Base-by-base conservation (phyloP, 2,888 invertebrate genomes). In the Caenorhabditis sp. region DNA sequence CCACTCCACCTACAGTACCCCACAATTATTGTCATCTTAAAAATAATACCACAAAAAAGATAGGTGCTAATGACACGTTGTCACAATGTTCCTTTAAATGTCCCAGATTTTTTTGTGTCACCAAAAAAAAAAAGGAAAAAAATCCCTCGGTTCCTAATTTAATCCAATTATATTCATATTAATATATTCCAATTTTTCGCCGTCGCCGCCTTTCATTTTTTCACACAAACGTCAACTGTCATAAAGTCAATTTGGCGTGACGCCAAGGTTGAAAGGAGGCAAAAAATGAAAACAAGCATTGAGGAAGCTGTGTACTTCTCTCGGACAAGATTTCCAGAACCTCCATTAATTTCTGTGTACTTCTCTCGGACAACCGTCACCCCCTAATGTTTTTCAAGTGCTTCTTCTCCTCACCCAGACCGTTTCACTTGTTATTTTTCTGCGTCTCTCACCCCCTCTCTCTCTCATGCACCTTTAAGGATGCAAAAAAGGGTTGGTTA, bases 201-300 rank as follows among this genome's bases (percentile, higher is more conserved):
- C 3, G 14, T 50, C 50, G 19, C 50, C 19, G 50, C 19, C 50
- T 19, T 53, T 70, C 49, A 24, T 58, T 59, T 58, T 66, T 66
- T 71, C 66, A 63, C 72, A 72, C 59, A 51, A 37, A 55, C 65
- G 61, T 72, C 63, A 63, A 50, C 60, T 61, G 53, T 67, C 72
- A 72, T 72, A 67, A 72, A 70, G 63, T 67, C 72, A 72, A 72
- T 72, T 67, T 67, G 66, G 55, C 65, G 43, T 69, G 69, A 43
- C 43, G 57, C 70, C 62, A 58, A 58, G 57, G 57, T 27, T 27
- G n/a, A 50, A n/a, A 14, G n/a, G n/a, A 10, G 10, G 37, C 37
- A 37, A 37, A 37, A 37, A 37, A 10, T 14, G 37, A 14, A 10
- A 8, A 37, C 14, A 10, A 10, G 37, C 8, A 37, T 37, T 8